Base-by-base conservation (phyloP, 2,113 vertebrate genomes). In the Hypanus sabinus region DNA sequence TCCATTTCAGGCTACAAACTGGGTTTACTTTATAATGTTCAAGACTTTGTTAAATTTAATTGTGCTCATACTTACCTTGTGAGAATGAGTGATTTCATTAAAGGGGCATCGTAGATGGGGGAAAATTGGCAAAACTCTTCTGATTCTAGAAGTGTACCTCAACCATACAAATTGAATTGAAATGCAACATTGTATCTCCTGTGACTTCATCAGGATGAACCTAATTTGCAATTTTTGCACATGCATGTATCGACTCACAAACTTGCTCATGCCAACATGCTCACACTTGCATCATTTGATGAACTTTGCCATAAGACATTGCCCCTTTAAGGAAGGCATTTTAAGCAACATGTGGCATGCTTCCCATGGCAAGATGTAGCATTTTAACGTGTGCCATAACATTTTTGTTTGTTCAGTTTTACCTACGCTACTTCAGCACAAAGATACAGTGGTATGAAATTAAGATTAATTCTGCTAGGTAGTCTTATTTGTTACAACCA, bases 51-150 rank as follows among this genome's bases (percentile, higher is more conserved):
- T 30, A n/a, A 87, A 88, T 46, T 46, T 88, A 88, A 20, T 71
- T 92, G 36, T 38, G 70, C 71, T 93, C 38, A 22, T 93, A 30
- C 14, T 20, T 92, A 46, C 22, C 20, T 71, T 73, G 33, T 46
- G 91, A 36, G 60, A 91, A 60, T 46, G 33, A 71, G 91, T 73
- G 85, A 68, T 90, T 90, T 68, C 85, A 65, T 88, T 88, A 88
- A 88, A 88, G 81, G 80, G 81, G 85, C 85, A 88, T 60, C 14
- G 20, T 65, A n/a, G 30, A 87, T 57, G 27, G 46, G 24, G 33
- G 20, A 65, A 65, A 90, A 33, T 90, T 68, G 16, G 96, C 97
- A 97, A 96, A 96, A 93, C 95, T 95, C 62, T n/a, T 27, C 9
- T 33, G 5, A n/a, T n/a, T 85, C 55, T 20, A 81, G 22, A 55